Conservation (phyloP, 2,888 invertebrate genomes). For the Gymnoscelis rufifasciata region DNA sequence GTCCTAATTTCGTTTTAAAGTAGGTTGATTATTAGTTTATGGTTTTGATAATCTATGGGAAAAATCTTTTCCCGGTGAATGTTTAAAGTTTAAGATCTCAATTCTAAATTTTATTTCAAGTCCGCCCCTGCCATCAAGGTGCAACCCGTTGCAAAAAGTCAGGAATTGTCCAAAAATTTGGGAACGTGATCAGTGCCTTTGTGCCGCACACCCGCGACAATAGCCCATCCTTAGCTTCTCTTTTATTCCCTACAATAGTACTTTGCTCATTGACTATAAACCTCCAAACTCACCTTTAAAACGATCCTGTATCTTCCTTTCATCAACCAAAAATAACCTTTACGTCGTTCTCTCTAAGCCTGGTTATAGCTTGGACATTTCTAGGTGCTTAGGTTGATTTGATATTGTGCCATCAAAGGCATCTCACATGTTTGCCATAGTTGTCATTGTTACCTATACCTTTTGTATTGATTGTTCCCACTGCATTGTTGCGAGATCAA, state of each 20-base stretch:
- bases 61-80: too few relatives aligned
- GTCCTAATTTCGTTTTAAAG: too few relatives aligned
- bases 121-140: conserved; percentile 65
- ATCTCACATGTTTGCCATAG: conserved; percentile 75
- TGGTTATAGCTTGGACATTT: conserved; percentile 12
- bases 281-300: conserved; percentile 21
- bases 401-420: conserved; percentile 28
- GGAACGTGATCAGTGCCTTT: conserved; percentile 68
- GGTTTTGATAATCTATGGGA: too few relatives aligned
- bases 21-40: too few relatives aligned
- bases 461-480: conserved; percentile 70
- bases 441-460: conserved; percentile 77
- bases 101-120: too few relatives aligned
- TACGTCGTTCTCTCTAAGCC: conserved; percentile 3
- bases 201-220: conserved; percentile 76
- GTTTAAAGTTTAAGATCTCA: too few relatives aligned
- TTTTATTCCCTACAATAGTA: conserved; percentile 70
- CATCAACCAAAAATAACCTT: conserved; percentile 23
- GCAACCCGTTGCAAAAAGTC: conserved; percentile 77
- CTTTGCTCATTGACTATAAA: conserved; percentile 67
- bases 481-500: conserved; percentile 65
- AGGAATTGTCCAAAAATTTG: conserved; percentile 75
- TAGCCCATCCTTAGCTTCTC: conserved; percentile 74
- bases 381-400: conserved; percentile 32
- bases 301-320: conserved; percentile 7